These are phyloP conservation scores for Melanerpes aurifrons DNA, from an alignment of 2,113 vertebrate genomes.

Conservation along the genomic window DNA sequence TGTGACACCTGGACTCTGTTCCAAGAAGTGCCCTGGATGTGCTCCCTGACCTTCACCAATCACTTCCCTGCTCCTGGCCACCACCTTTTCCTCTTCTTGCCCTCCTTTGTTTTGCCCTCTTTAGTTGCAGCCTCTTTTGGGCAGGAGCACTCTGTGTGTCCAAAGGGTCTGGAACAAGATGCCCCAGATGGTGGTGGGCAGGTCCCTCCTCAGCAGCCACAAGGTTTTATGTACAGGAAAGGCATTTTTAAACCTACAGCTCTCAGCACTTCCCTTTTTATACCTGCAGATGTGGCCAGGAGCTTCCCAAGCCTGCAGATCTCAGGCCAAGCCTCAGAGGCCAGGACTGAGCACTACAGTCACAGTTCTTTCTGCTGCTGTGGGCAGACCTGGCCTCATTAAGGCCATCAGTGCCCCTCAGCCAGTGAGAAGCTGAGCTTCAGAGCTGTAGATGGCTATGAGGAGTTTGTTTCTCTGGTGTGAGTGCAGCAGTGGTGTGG, in stretches of 20 bases:
- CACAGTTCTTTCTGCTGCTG: neutral
- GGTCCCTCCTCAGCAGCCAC: neutral
- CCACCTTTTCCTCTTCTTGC: neutral
- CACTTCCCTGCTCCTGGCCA: neutral
- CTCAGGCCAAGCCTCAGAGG: neutral
- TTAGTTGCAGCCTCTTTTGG: neutral
- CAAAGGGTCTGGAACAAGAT: conserved; percentile 37
- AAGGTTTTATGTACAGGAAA: neutral
- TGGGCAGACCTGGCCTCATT: no score
- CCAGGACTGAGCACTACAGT: neutral
- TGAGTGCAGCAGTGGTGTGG: no score
- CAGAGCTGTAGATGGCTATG: no score
- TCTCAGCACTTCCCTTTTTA: neutral
- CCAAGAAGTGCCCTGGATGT: accelerated
- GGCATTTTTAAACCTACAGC: neutral
- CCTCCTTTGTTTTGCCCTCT: neutral
- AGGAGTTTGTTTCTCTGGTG: no score
- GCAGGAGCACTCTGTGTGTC: neutral
- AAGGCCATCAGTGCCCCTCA: no score
- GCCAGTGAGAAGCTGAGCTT: no score
- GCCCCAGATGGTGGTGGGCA: conserved; percentile 18
- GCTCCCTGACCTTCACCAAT: neutral
- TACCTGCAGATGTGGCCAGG: neutral
- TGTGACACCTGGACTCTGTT: neutral
- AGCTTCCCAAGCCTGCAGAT: neutral